Conservation (phyloP, 2,797 vertebrate genomes). For the Hydrophis major region DNA sequence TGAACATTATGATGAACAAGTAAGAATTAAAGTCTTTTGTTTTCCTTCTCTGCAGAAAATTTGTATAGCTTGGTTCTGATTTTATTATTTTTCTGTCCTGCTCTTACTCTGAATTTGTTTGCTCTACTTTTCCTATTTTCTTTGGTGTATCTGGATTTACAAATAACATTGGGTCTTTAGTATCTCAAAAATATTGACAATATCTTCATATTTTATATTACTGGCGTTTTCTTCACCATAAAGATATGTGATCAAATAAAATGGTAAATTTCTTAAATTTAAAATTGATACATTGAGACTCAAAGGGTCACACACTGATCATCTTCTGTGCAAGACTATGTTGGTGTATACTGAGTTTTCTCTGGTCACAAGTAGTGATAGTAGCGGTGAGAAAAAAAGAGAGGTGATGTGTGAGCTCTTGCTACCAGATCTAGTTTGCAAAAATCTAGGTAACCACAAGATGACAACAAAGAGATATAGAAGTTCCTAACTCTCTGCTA, state of each 20-base stretch:
- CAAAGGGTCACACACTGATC: background rate
- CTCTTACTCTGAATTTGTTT: background rate
- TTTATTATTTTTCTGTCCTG: background rate
- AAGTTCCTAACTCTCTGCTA: background rate
- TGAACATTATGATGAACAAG: background rate
- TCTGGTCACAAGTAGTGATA: background rate
- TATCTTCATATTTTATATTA: background rate
- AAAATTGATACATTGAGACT: background rate
- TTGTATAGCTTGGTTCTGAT: background rate
- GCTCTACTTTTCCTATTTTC: background rate
- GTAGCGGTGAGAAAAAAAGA: background rate
- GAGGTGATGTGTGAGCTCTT: background rate
- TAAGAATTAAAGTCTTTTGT: background rate
- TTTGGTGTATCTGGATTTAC: background rate
- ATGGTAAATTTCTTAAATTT: background rate
- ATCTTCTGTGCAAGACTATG: background rate
- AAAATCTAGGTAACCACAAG: background rate
- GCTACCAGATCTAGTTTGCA: background rate
- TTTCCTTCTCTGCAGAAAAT: background rate
- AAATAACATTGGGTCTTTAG: background rate
- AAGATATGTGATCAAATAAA: background rate
- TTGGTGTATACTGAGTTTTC: background rate
- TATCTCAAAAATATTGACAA: background rate
- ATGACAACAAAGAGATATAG: background rate
- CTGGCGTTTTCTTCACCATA: background rate